These are phyloP conservation scores for Hoplodrina blanda DNA, from an alignment of 2,888 invertebrate genomes.

Conservation along the genomic window DNA sequence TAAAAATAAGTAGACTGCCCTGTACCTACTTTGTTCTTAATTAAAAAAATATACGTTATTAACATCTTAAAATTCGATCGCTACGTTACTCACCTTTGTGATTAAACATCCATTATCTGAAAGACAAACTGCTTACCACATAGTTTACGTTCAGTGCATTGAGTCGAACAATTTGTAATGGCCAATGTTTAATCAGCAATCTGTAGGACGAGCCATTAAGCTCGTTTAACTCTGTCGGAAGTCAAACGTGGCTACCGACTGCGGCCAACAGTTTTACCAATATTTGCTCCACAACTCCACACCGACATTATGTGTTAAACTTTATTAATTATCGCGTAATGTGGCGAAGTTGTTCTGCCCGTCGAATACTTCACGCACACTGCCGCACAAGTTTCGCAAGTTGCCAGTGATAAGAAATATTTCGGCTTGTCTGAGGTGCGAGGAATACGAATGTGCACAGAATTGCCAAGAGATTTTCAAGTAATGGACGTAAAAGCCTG, in stretches of 20 bases:
- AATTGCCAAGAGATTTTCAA: slow-evolving; percentile 56
- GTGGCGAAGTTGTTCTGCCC: slow-evolving; percentile 77
- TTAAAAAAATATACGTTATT: too few relatives aligned
- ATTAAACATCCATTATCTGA: slow-evolving; percentile 28
- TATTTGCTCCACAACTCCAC: slow-evolving; percentile 76
- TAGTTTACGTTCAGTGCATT: slow-evolving; percentile 47
- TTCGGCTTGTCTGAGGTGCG: slow-evolving; percentile 64
- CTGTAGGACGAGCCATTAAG: slow-evolving; percentile 74
- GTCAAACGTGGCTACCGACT: slow-evolving; percentile 64
- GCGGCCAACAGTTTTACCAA: slow-evolving; percentile 79
- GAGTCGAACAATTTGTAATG: slow-evolving; percentile 72
- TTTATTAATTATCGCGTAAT: slow-evolving; percentile 88
- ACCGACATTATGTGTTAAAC: slow-evolving; percentile 77
- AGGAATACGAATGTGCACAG: slow-evolving; percentile 68
- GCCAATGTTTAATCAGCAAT: slow-evolving; percentile 78
- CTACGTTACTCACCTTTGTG: not conserved
- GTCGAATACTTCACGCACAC: slow-evolving; percentile 77
- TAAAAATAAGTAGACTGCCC: not conserved
- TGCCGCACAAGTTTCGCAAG: slow-evolving; percentile 64
- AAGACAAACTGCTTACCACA: slow-evolving; percentile 47
- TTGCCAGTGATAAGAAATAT: slow-evolving; percentile 75
- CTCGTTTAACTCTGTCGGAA: slow-evolving; percentile 70
- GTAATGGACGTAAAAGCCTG: slow-evolving; percentile 53
- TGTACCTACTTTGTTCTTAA: too few relatives aligned
- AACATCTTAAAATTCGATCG: not conserved